A percentile compares a stretch with the other conserved stretches of the same genome.
Evolutionary conservation across 2,888 invertebrate genomes (phyloP).

Genomic region (Chorisops tibialis): DNA sequence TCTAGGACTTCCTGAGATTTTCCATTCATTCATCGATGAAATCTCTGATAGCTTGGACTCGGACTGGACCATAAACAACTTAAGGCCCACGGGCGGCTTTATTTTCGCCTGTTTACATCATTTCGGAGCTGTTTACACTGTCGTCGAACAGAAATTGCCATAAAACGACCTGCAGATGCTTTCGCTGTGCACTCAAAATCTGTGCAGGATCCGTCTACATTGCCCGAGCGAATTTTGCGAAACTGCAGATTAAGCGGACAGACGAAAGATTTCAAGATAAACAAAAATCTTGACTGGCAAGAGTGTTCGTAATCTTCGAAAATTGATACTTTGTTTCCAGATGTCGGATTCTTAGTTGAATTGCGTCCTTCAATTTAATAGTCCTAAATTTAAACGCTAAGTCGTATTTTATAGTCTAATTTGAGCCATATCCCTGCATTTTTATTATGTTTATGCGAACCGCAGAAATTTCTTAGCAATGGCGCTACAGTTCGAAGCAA

Average conservation of each 20-base stretch:
- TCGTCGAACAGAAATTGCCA: conserved; percentile 28
- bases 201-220: neutral
- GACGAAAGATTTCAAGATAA: conserved; percentile 15
- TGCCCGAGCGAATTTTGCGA: neutral
- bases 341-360: neutral
- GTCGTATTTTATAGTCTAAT: too few relatives aligned
- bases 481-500: too few relatives aligned
- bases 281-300: neutral
- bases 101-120: conserved; percentile 29
- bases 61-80: conserved; percentile 25
- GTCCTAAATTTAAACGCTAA: too few relatives aligned
- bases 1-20: neutral
- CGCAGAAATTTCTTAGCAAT: too few relatives aligned
- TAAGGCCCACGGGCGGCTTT: conserved; percentile 10
- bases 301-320: neutral
- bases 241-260: neutral
- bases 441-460: too few relatives aligned
- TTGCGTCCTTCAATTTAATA: neutral
- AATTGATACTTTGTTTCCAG: conserved; percentile 17
- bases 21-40: neutral
- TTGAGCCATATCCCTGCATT: too few relatives aligned
- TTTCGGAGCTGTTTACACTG: conserved; percentile 29
- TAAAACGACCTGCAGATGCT: conserved; percentile 31
- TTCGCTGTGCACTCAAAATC: conserved; percentile 18
- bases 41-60: neutral